These are phyloP conservation scores for Ictalurus furcatus DNA, from an alignment of 2,113 vertebrate species.

Conservation along the genomic window DNA sequence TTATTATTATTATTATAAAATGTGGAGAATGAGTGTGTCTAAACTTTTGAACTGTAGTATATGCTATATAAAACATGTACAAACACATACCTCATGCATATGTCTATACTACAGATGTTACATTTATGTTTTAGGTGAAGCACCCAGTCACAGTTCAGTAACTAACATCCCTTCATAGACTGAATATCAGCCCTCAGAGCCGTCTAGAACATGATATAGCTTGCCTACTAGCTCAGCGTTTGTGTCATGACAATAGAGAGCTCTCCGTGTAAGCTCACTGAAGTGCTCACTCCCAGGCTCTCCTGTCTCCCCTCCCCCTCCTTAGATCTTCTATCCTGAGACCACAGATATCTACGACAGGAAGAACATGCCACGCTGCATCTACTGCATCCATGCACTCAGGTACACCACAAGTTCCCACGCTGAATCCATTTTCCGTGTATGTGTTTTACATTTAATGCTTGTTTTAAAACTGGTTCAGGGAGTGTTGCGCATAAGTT, in stretches of 20 bases:
- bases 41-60: too few relatives aligned
- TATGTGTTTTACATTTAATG: neutral
- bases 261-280: slow-evolving; percentile 14
- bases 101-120: neutral
- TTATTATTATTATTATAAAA: too few relatives aligned
- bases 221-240: slow-evolving; percentile 7
- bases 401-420: slow-evolving; percentile 67
- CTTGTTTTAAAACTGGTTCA: neutral
- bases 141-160: neutral
- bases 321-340: slow-evolving; percentile 98
- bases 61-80: neutral
- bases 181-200: neutral
- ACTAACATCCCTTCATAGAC: neutral
- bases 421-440: neutral
- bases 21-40: too few relatives aligned
- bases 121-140: neutral
- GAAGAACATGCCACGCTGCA: slow-evolving; percentile 98
- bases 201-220: slow-evolving; percentile 33
- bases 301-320: slow-evolving; percentile 29
- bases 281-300: slow-evolving; percentile 14
- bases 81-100: neutral
- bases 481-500: neutral
- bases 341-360: slow-evolving; percentile 98
- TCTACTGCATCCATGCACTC: slow-evolving; percentile 98
- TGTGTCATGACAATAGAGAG: slow-evolving; percentile 34